These are phyloP conservation scores for Pachydiplax longipennis DNA, from an alignment of 2,888 invertebrate genomes.

Conservation along the genomic window DNA sequence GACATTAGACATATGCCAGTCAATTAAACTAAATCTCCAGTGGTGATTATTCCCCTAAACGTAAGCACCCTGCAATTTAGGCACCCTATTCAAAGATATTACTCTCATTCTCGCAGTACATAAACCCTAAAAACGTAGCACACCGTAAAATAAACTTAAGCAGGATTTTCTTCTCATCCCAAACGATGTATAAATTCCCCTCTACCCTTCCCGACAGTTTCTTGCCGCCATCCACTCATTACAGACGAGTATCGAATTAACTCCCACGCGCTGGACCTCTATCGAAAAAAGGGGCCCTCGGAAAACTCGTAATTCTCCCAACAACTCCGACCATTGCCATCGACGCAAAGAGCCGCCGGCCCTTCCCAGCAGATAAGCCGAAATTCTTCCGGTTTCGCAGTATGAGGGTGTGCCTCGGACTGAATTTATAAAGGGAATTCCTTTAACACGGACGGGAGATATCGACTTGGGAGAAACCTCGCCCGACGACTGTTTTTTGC, in stretches of 20 bases:
- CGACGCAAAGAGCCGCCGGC: background rate
- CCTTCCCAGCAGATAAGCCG: background rate
- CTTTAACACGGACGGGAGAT: background rate
- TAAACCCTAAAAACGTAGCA: too few species aligned
- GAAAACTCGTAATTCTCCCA: background rate
- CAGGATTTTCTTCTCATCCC: too few species aligned
- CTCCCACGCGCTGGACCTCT: background rate
- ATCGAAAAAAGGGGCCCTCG: background rate
- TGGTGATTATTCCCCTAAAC: too few species aligned
- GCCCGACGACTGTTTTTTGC: background rate
- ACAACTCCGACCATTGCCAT: background rate
- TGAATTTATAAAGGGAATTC: background rate
- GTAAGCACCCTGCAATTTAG: too few species aligned
- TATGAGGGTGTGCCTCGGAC: background rate
- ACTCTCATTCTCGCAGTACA: too few species aligned
- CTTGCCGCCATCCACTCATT: background rate
- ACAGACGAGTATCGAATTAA: background rate
- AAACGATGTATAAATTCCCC: too few species aligned
- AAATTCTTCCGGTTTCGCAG: background rate
- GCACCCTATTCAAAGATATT: too few species aligned
- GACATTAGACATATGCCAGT: too few species aligned
- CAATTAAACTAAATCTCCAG: too few species aligned
- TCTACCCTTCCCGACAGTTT: too few species aligned
- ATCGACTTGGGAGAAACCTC: background rate
- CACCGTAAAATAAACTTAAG: too few species aligned